Evolutionary conservation across 1,140 invertebrate genomes (phyloP).

Genomic region (Ridgeia piscesae): DNA sequence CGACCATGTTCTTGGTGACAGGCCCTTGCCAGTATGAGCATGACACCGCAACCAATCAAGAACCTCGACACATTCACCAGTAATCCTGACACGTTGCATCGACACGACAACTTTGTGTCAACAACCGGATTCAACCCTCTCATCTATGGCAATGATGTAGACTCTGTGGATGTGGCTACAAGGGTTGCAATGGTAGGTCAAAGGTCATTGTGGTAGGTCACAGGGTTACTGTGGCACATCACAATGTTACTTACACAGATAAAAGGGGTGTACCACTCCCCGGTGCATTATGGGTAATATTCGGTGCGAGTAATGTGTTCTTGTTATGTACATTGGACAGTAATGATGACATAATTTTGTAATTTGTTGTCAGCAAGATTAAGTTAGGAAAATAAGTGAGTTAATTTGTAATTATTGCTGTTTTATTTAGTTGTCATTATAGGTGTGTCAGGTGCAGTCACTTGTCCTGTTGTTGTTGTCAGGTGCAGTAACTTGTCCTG

Average conservation of each 20-base stretch:
- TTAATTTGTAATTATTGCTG: not conserved
- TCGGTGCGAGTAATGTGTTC: not conserved
- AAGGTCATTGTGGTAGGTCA: too few relatives aligned
- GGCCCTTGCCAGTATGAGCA: conserved; percentile 63
- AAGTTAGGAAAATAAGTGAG: not conserved
- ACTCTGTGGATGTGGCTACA: conserved; percentile 97
- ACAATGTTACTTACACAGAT: not conserved
- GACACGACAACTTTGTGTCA: conserved; percentile 61
- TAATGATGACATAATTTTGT: not conserved
- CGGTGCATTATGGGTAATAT: not conserved
- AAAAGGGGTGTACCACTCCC: not conserved
- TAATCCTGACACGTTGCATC: conserved; percentile 53
- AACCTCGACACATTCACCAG: conserved; percentile 59
- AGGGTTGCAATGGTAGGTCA: conserved; percentile 90
- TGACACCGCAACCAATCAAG: conserved; percentile 62
- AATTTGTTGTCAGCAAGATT: not conserved
- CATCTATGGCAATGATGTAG: conserved; percentile 93
- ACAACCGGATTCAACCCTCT: conserved; percentile 73
- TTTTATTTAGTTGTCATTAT: not conserved
- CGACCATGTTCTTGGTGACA: conserved; percentile 31
- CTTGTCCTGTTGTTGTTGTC: not conserved
- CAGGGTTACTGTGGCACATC: too few relatives aligned
- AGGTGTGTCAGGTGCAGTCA: too few relatives aligned
- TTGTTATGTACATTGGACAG: not conserved
- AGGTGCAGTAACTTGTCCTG: too few relatives aligned